Evolutionary conservation across 2,888 invertebrate species (phyloP).

Genomic region (Syrphus vitripennis): DNA sequence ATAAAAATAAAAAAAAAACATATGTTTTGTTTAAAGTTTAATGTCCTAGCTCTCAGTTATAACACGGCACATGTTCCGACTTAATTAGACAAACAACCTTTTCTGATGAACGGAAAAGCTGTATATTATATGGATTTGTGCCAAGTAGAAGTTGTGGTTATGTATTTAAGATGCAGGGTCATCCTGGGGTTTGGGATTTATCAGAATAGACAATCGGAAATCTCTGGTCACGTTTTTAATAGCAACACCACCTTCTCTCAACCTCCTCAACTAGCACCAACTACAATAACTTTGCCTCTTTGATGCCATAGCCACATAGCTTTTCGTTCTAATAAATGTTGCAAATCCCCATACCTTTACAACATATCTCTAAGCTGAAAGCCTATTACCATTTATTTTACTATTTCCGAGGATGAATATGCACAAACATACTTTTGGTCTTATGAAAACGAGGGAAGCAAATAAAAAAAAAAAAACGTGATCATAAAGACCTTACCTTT

Average conservation of each 20-base stretch:
- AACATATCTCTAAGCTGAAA: slow-evolving; percentile 21
- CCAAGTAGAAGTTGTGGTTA: not conserved
- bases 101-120: not conserved
- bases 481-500: slow-evolving; percentile 68
- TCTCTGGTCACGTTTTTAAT: slow-evolving; percentile 63
- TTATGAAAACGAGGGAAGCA: not conserved
- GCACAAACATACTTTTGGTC: slow-evolving; percentile 2
- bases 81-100: slow-evolving; percentile 34
- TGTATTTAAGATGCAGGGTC: slow-evolving; percentile 30
- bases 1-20: not conserved
- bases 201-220: slow-evolving; percentile 49
- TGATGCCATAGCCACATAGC: not conserved
- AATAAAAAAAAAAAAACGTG: slow-evolving; percentile 43
- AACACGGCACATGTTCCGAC: slow-evolving; percentile 1
- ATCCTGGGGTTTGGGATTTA: slow-evolving; percentile 6
- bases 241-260: slow-evolving; percentile 3
- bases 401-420: slow-evolving; percentile 63
- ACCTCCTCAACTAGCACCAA: not conserved
- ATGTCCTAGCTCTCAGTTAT: not conserved
- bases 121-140: slow-evolving; percentile 16
- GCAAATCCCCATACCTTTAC: slow-evolving; percentile 2
- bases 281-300: too few relatives aligned
- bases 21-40: not conserved
- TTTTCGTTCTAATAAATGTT: slow-evolving; percentile 38
- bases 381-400: slow-evolving; percentile 52